A percentile compares a stretch with the other conserved stretches of the same genome.
phyloP scores from a whole-genome alignment of 2,888 invertebrate species.

The Heliconius erato region DNA sequence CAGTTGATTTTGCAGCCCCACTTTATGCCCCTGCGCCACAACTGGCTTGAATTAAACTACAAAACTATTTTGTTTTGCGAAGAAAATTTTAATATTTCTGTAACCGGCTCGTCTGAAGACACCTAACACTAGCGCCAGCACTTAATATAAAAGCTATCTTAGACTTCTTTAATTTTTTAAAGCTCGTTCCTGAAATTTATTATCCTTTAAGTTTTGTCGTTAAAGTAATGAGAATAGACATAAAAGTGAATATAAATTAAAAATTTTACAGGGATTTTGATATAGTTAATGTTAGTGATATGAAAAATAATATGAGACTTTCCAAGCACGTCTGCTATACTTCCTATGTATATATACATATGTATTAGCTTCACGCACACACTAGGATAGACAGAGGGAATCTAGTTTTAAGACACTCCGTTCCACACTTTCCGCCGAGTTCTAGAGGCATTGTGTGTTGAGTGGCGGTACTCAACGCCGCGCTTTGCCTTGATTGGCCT shows the following conservation, averaged over 20 bases:
- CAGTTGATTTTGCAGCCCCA: too few species aligned
- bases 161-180: slow-evolving; percentile 29
- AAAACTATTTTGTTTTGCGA: background rate
- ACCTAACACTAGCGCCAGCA: slow-evolving; percentile 1
- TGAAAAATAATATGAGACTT: too few species aligned
- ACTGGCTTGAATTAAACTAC: background rate
- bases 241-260: slow-evolving; percentile 14
- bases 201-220: slow-evolving; percentile 14
- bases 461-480: too few species aligned
- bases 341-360: too few species aligned
- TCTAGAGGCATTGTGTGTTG: too few species aligned
- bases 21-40: too few species aligned
- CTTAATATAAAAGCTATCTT: slow-evolving; percentile 28
- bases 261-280: background rate
- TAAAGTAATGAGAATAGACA: slow-evolving; percentile 18
- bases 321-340: too few species aligned
- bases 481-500: too few species aligned
- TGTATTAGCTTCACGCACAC: too few species aligned
- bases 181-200: slow-evolving; percentile 14
- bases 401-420: too few species aligned
- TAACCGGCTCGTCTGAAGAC: slow-evolving; percentile 11
- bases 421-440: too few species aligned
- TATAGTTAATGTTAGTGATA: background rate
- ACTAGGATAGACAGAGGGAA: too few species aligned
- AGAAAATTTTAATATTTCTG: background rate